phyloP scores from a whole-genome alignment of 2,113 vertebrate genomes.

The Coptodon rendalli region DNA sequence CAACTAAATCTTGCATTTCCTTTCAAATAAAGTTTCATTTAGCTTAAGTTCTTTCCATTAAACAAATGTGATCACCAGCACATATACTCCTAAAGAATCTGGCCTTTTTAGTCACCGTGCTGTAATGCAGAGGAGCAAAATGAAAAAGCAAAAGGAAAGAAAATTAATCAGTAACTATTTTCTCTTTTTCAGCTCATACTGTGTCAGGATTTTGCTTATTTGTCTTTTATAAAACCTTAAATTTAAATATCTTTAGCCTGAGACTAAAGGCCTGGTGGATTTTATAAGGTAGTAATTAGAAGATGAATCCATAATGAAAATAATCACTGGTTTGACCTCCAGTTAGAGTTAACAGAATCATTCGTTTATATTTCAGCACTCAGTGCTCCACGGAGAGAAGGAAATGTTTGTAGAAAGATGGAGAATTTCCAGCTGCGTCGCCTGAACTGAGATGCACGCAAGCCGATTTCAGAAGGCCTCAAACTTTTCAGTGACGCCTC shows the following conservation, averaged over 20 bases:
- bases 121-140: not conserved
- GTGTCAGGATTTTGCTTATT: not conserved
- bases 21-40: not conserved
- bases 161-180: not conserved
- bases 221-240: not conserved
- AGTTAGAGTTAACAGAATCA: not conserved
- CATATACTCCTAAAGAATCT: not conserved
- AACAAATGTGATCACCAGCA: not conserved
- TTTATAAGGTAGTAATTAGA: not conserved
- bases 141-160: not conserved
- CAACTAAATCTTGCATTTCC: not conserved
- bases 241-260: not conserved
- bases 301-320: not conserved
- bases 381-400: not conserved
- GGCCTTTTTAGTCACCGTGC: not conserved
- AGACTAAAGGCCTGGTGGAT: not conserved
- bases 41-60: not conserved
- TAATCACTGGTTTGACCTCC: not conserved
- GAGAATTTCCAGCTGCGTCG: not conserved
- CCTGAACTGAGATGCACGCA: not conserved
- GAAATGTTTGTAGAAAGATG: not conserved
- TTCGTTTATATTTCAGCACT: not conserved
- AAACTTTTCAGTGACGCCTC: not conserved
- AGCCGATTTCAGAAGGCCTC: not conserved
- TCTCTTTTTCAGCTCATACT: not conserved